Base-by-base conservation (phyloP, 2,888 invertebrate species). In the Protophormia terraenovae region DNA sequence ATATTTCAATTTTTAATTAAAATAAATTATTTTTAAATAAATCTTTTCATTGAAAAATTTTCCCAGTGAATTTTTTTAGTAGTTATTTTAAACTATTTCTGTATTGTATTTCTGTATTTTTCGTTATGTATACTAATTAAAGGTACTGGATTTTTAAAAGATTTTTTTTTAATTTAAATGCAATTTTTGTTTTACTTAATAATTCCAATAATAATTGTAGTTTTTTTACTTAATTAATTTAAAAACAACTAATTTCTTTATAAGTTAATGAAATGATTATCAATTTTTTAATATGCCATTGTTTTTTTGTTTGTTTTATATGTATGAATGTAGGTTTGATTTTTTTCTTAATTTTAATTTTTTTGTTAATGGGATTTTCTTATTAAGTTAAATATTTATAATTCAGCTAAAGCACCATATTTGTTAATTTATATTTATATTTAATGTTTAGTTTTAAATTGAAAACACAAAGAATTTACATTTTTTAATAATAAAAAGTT, bases 321-420 rank as follows among this genome's bases (percentile, higher is more conserved):
- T 76, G 47, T 75, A 62, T 73, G 38, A 75, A 64, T 80, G 62
- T 77, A 64, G 82, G 71, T 45, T 76, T 66, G n/a, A 64, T 58
- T 41, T 55, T 67, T 27, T 76, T 38, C 35, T 29, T 83, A 76
- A 71, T 55, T 64, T 69, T 47, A 29, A 53, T 62, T 67, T 38
- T 58, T 80, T 58, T 83, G 38, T 71, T 58, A 29, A 12, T 1
- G 16, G 55, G 47, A 45, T 75, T 45, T 53, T 45, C 71, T 62
- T 27, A 19, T 29, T 47, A 14, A 45, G 7, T 47, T 66, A 27
- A 16, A 67, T 75, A 72, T 72, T 82, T 75, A 90, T 91, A 91
- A 90, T 91, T 91, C 89, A 90, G 91, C 91, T 91, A 91, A 91
- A 91, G 91, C 91, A 91, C 91, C 91, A 91, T 90, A 86, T 89